phyloP scores from a whole-genome alignment of 2,888 invertebrate genomes.

The Apocheima hispidaria region DNA sequence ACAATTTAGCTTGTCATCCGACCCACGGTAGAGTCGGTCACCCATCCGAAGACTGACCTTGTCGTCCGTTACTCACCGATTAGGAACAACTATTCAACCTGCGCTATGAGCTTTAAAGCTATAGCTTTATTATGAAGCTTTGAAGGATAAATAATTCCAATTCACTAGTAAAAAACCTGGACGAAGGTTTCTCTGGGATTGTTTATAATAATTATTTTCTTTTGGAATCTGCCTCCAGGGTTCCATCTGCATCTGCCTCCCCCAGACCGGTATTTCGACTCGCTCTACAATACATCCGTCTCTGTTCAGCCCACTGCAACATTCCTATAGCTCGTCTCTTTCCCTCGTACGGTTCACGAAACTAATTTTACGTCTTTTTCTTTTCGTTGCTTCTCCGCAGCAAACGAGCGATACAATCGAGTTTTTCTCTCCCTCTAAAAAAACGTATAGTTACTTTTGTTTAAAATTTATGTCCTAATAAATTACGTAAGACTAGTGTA shows the following conservation, averaged over 20 bases:
- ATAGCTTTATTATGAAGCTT: no score
- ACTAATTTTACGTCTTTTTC: constrained; percentile 82
- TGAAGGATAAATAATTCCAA: constrained; percentile 1
- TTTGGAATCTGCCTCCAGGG: constrained; percentile 78
- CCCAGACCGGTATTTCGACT: constrained; percentile 79
- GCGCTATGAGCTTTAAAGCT: no score
- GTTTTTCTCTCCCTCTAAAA: constrained; percentile 56
- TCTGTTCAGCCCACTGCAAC: constrained; percentile 55
- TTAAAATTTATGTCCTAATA: constrained; percentile 55
- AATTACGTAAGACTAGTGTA: constrained; percentile 52
- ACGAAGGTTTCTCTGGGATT: constrained; percentile 54
- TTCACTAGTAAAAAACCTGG: constrained; percentile 44
- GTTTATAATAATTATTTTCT: constrained; percentile 77
- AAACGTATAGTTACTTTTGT: constrained; percentile 54
- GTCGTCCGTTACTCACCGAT: no score
- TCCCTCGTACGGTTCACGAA: constrained; percentile 69
- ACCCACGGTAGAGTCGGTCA: no score
- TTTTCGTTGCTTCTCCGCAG: constrained; percentile 72
- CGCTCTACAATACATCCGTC: constrained; percentile 60
- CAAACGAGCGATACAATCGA: constrained; percentile 62
- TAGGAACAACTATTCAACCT: no score
- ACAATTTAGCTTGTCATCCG: no score
- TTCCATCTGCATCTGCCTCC: constrained; percentile 81
- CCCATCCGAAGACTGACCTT: no score
- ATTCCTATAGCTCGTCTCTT: constrained; percentile 54